Conservation (phyloP, 2,113 vertebrate species). For the Nannobrachium achirus region DNA sequence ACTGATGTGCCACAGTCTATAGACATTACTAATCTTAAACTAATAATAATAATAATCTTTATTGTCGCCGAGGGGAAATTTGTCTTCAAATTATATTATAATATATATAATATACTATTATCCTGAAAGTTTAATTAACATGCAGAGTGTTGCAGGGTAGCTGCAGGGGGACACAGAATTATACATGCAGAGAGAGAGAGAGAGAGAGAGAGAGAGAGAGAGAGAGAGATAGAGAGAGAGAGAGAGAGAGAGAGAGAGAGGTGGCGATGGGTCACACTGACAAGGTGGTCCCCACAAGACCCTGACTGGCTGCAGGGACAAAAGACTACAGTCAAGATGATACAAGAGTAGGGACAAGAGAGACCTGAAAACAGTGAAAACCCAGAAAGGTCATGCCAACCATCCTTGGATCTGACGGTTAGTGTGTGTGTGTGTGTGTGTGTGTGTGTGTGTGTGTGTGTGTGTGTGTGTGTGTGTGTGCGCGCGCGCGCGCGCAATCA, state of each 20-base stretch:
- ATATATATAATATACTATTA: no score
- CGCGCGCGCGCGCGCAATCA: no score
- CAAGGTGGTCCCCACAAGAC: slow-evolving; percentile 21
- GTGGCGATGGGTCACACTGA: background rate
- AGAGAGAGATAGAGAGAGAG: slow-evolving; percentile 1
- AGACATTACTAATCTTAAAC: no score
- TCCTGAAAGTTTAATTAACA: no score
- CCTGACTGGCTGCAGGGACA: slow-evolving; percentile 1
- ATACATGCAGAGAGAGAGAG: background rate
- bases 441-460: background rate
- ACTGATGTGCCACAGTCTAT: no score
- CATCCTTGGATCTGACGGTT: slow-evolving; percentile 8
- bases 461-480: background rate
- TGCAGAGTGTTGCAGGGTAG: no score
- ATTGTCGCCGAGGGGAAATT: no score
- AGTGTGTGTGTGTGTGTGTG: slow-evolving; percentile 3
- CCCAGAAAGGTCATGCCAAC: slow-evolving; percentile 46
- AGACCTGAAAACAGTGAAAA: slow-evolving; percentile 20
- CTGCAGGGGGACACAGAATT: no score
- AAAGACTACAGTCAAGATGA: slow-evolving; percentile 11
- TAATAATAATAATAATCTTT: no score
- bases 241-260: background rate
- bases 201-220: background rate
- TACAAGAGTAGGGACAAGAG: slow-evolving; percentile 2
- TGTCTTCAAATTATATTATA: no score